Evolutionary conservation across 92 coral and sea anemone species (phyloP).

Genomic region (Parazoanthus atlanticus): DNA sequence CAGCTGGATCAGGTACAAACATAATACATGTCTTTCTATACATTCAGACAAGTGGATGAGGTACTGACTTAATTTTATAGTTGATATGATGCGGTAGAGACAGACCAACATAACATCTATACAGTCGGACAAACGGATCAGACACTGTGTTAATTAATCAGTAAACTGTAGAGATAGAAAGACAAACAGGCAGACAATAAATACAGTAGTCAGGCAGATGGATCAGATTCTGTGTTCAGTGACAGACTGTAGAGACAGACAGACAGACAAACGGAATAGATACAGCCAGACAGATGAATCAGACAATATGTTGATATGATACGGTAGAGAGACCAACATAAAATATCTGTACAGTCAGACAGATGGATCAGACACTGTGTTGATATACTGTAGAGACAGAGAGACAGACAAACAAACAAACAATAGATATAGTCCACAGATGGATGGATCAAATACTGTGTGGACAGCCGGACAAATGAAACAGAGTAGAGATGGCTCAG

Average conservation of each 20-base stretch:
- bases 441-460: background rate
- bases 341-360: no score
- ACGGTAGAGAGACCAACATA: no score
- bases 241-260: no score
- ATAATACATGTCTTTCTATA: no score
- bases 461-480: background rate
- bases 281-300: no score
- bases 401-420: background rate
- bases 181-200: no score
- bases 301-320: no score
- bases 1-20: slow-evolving; percentile 74
- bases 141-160: background rate
- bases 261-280: background rate
- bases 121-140: background rate
- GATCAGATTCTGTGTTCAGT: slow-evolving; percentile 63
- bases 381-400: background rate
- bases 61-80: background rate
- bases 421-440: background rate
- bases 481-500: background rate
- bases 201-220: no score
- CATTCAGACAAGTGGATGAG: background rate
- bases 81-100: background rate
- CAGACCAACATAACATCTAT: background rate
- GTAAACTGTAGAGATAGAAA: slow-evolving; percentile 8
- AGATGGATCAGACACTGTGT: background rate